Base-by-base conservation (phyloP, 2,888 invertebrate genomes). In the Nebria salina region DNA sequence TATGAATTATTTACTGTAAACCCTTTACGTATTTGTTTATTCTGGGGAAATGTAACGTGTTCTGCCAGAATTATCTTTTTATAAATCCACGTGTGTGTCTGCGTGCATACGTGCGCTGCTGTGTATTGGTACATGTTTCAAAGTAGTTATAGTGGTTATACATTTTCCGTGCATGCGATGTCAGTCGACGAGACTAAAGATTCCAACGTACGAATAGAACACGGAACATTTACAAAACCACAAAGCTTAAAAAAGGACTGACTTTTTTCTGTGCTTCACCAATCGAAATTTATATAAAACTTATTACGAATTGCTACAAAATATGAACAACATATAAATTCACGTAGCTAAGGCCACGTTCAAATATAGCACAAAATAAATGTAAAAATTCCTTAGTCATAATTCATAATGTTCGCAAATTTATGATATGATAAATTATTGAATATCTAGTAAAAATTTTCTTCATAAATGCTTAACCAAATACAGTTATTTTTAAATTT, bases 1-100 rank as follows among this genome's bases (percentile, higher is more conserved):
- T 41, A 84, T 87, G 85, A 87, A 87, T 87, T 87, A 87, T 87
- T 87, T 85, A 87, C 84, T 84, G 84, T 85, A 86, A 86, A 86
- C 86, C 86, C 86, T 86, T 87, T 87, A 85, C 86, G 84, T 84
- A 84, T 86, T 87, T 81, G 75, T 80, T 80, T 80, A 80, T 80
- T 68, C 80, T 65, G 72, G 75, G 66, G 75, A 80, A 65, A 80
- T 79, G 79, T 79, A 79, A 79, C 79, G 74, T 74, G 74, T 79
- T 79, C 79, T 79, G 74, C 79, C 74, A 74, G 74, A 74, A 74
- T 74, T 66, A 74, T 74, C 74, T 79, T 79, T 79, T 79, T 79
- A 75, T 74, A 79, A 79, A 79, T 79, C 74, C 54, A 26, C 70
- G 65, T 54, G 72, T 77, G 64, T 72, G 77, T 42, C 9, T 41